Evolutionary conservation across 2,888 invertebrate species (phyloP).

Genomic region (Drosophila merina): DNA sequence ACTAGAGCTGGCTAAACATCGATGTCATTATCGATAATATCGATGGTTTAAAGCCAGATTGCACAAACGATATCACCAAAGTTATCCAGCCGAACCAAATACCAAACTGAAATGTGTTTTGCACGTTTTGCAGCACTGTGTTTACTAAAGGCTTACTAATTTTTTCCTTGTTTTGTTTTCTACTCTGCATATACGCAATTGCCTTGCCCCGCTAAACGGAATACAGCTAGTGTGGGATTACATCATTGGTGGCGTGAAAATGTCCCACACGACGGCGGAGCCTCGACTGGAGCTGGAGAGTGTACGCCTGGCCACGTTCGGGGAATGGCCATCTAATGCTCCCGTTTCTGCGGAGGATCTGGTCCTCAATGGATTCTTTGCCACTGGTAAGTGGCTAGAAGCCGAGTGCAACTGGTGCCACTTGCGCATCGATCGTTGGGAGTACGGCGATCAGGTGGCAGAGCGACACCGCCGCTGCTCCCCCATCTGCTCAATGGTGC

Average conservation of each 20-base stretch:
- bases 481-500: constrained; percentile 89
- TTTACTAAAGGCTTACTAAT: constrained; percentile 14
- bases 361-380: constrained; percentile 89
- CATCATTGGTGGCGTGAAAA: constrained; percentile 16
- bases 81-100: too few species aligned
- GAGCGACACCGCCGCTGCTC: constrained; percentile 87
- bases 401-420: constrained; percentile 93
- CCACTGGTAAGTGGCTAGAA: constrained; percentile 88
- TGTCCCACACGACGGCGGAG: constrained; percentile 47
- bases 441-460: constrained; percentile 89
- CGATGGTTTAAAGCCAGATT: too few species aligned
- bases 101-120: too few species aligned
- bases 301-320: constrained; percentile 56
- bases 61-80: too few species aligned
- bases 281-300: constrained; percentile 56
- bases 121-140: too few species aligned
- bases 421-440: constrained; percentile 89
- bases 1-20: constrained; percentile 11
- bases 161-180: constrained; percentile 8
- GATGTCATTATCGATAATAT: not conserved
- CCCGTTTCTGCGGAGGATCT: constrained; percentile 58
- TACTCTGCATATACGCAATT: not conserved
- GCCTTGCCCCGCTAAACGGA: constrained; percentile 3
- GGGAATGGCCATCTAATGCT: constrained; percentile 62
- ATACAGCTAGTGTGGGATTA: constrained; percentile 10